Evolutionary conservation across 2,113 vertebrate genomes (phyloP).

Genomic region (Stegostoma tigrinum): DNA sequence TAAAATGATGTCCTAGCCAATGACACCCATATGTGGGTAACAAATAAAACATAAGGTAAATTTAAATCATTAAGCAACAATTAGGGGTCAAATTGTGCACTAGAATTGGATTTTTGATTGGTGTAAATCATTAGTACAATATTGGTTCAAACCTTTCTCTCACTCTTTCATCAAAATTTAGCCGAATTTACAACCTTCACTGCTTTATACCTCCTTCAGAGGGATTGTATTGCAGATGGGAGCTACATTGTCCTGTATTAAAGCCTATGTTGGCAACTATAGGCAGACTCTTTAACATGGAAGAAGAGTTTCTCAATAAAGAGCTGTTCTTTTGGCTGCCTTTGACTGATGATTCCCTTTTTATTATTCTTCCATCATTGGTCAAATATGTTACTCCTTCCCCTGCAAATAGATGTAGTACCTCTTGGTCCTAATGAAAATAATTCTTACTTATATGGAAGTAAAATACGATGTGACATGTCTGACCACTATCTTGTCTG

Average conservation of each 20-base stretch:
- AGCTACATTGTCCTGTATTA: background rate
- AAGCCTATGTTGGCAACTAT: background rate
- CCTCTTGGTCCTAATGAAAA: background rate
- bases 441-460: background rate
- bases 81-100: background rate
- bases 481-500: background rate
- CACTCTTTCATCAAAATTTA: background rate
- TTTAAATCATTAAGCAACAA: background rate
- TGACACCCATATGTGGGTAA: too few relatives aligned
- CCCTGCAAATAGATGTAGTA: background rate
- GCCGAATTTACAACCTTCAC: background rate
- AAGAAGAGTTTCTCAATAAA: background rate
- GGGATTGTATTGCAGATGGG: background rate
- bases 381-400: background rate
- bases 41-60: background rate
- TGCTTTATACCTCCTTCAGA: background rate
- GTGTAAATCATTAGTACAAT: background rate
- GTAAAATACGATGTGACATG: background rate
- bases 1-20: too few relatives aligned
- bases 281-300: background rate
- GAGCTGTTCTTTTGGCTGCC: background rate
- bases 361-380: too few relatives aligned
- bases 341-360: background rate
- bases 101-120: background rate
- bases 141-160: background rate